These are phyloP conservation scores for Hestina assimilis DNA, from an alignment of 1,140 invertebrate genomes.

Conservation along the genomic window DNA sequence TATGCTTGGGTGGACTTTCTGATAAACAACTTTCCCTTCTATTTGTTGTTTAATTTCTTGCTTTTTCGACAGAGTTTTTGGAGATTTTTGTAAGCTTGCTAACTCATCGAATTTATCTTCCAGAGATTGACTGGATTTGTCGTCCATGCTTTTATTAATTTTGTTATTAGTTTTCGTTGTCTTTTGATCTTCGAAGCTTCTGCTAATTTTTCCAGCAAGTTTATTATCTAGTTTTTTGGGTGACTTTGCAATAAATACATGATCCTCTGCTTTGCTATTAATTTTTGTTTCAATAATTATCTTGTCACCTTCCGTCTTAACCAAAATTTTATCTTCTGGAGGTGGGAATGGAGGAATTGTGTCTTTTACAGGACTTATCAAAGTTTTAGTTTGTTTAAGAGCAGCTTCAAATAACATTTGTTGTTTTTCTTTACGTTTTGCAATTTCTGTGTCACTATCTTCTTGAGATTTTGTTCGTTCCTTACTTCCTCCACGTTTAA, in stretches of 20 bases:
- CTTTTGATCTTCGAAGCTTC: constrained; percentile 83
- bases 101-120: constrained; percentile 80
- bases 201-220: constrained; percentile 81
- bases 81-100: constrained; percentile 78
- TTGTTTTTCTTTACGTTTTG: constrained; percentile 83
- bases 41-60: constrained; percentile 82
- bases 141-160: constrained; percentile 80
- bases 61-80: constrained; percentile 80
- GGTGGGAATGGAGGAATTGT: constrained; percentile 82
- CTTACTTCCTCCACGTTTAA: constrained; percentile 80
- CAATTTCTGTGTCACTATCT: constrained; percentile 83
- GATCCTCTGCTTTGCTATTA: constrained; percentile 81
- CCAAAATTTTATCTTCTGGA: constrained; percentile 82
- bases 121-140: constrained; percentile 79
- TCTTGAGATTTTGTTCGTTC: constrained; percentile 84
- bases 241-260: constrained; percentile 84
- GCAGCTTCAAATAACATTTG: constrained; percentile 85
- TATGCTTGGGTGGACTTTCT: constrained; percentile 71
- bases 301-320: constrained; percentile 81
- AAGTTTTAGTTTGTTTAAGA: constrained; percentile 84
- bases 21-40: constrained; percentile 80
- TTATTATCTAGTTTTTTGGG: constrained; percentile 84
- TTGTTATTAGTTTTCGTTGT: constrained; percentile 75
- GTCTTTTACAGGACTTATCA: constrained; percentile 84
- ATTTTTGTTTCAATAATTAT: constrained; percentile 83